Conservation (phyloP, 2,797 vertebrate species). For the Buceros bicornis region DNA sequence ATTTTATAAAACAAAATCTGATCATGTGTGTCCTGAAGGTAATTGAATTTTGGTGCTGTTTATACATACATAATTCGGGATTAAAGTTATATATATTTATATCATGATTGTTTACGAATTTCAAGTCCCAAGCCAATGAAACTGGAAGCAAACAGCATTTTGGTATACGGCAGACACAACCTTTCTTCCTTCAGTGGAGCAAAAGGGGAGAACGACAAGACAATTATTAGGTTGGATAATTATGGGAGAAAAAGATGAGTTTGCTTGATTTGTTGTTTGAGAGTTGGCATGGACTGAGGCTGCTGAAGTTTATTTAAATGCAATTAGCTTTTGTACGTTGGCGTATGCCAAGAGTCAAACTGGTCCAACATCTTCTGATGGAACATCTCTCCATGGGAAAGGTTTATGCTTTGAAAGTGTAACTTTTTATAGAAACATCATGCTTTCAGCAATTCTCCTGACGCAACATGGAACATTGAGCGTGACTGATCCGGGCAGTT, state of each 20-base stretch:
- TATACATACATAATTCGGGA: background rate
- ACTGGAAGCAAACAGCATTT: background rate
- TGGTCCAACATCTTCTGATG: conserved; percentile 48
- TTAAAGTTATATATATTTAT: conserved; percentile 3
- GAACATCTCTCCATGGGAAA: conserved; percentile 62
- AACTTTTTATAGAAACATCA: conserved; percentile 49
- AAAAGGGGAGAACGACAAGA: conserved; percentile 21
- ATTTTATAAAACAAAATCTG: background rate
- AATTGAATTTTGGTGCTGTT: background rate
- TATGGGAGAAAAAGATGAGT: background rate
- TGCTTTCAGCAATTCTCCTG: conserved; percentile 13
- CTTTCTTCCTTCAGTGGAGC: conserved; percentile 17
- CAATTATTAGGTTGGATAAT: conserved; percentile 50
- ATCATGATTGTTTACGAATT: background rate
- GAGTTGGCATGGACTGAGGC: conserved; percentile 26
- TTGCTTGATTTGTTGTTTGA: conserved; percentile 34
- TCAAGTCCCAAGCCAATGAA: background rate
- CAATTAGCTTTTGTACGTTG: conserved; percentile 37
- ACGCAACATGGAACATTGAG: background rate
- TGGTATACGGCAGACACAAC: background rate
- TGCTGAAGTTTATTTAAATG: conserved; percentile 51
- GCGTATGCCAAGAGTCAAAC: conserved; percentile 52
- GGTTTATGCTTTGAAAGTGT: conserved; percentile 16
- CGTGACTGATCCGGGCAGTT: background rate
- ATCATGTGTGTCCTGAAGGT: background rate